These are phyloP conservation scores for Carduelis carduelis DNA, from an alignment of 2,797 vertebrate species.

Conservation along the genomic window DNA sequence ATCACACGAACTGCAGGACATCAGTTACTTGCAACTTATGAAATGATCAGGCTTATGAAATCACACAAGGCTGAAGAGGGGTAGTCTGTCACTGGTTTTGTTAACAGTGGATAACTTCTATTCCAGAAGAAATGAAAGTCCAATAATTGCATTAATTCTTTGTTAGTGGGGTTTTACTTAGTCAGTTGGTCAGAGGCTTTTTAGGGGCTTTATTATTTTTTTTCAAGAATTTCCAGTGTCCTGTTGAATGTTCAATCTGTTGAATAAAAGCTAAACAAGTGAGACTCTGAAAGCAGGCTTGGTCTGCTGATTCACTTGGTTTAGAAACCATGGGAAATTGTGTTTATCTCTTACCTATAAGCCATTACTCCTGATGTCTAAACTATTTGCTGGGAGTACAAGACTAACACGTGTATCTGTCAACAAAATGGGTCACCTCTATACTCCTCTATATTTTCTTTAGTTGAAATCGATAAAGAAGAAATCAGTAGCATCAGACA, in stretches of 20 bases:
- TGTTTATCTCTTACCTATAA: background rate
- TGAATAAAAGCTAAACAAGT: background rate
- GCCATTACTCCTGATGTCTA: conserved; percentile 1
- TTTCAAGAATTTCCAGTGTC: background rate
- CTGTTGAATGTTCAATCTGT: background rate
- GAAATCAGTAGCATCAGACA: conserved; percentile 49
- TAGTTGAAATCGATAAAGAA: conserved; percentile 59
- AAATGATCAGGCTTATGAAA: background rate
- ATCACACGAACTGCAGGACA: background rate
- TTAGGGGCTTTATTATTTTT: background rate
- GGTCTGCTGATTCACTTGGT: background rate
- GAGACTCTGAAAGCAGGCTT: background rate
- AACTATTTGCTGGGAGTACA: conserved; percentile 28
- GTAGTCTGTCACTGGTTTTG: background rate
- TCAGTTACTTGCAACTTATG: background rate
- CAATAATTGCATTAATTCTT: background rate
- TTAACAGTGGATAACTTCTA: background rate
- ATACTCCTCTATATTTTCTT: conserved; percentile 41
- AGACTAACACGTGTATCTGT: conserved; percentile 25
- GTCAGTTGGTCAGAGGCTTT: accelerated
- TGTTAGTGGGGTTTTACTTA: background rate
- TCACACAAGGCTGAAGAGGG: background rate
- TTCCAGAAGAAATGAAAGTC: background rate
- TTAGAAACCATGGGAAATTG: background rate
- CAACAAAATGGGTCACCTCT: conserved; percentile 45